These are phyloP conservation scores for Cerceris rybyensis DNA, from an alignment of 2,888 invertebrate genomes.

Conservation along the genomic window DNA sequence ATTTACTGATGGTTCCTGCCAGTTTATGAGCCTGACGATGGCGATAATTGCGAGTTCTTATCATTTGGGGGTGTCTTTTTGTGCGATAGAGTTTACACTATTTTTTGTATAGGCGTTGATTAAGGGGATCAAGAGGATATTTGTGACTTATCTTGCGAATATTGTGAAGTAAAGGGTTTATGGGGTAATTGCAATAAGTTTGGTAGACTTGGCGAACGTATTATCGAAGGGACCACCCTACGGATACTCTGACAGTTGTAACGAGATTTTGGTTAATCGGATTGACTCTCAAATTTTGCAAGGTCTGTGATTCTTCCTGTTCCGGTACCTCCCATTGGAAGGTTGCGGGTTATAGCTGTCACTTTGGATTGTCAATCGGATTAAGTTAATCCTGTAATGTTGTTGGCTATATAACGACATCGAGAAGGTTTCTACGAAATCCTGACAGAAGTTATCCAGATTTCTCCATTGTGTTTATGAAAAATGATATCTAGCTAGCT, in stretches of 20 bases:
- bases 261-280: conserved; percentile 74
- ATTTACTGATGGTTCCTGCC: no score
- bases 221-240: conserved; percentile 24
- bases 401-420: conserved; percentile 21
- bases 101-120: no score
- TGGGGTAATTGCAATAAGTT: background rate
- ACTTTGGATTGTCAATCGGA: conserved; percentile 61
- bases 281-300: conserved; percentile 62
- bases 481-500: no score
- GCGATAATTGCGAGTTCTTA: no score
- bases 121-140: no score
- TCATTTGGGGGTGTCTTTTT: no score
- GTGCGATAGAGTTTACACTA: no score
- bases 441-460: background rate
- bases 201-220: conserved; percentile 9
- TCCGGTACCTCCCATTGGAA: conserved; percentile 45
- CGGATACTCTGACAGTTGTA: conserved; percentile 59
- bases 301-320: conserved; percentile 30
- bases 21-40: no score
- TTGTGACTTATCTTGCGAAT: no score
- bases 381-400: conserved; percentile 71
- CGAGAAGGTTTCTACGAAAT: conserved; percentile 9
- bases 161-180: no score
- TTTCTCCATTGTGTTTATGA: background rate
- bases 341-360: conserved; percentile 40